Evolutionary conservation across 2,888 invertebrate genomes (phyloP).

Genomic region (Syritta pipiens): DNA sequence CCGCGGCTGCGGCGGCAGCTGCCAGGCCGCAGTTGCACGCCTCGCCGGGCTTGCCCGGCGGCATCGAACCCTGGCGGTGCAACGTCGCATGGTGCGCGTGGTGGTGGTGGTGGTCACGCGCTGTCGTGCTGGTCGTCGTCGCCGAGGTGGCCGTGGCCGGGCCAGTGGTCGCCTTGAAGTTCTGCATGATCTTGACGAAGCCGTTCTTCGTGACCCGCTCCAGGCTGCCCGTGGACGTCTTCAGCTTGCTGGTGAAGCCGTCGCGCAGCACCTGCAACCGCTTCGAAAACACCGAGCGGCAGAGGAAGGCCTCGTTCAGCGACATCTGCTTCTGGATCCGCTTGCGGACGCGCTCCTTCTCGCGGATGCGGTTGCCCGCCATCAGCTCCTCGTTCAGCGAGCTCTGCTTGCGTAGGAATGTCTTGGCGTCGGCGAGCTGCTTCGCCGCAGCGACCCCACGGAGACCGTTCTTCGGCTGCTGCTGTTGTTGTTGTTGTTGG

Average conservation of each 20-base stretch:
- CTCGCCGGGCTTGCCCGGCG: constrained; percentile 29
- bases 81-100: constrained; percentile 64
- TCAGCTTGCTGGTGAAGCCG: constrained; percentile 90
- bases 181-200: constrained; percentile 91
- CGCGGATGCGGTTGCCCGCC: constrained; percentile 90
- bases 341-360: constrained; percentile 89
- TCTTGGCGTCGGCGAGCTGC: constrained; percentile 75
- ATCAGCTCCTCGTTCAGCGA: constrained; percentile 94
- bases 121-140: constrained; percentile 73
- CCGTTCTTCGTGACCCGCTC: constrained; percentile 91
- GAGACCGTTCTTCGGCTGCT: constrained; percentile 26
- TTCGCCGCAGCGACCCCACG: constrained; percentile 35
- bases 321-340: constrained; percentile 95
- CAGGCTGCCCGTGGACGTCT: constrained; percentile 90
- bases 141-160: constrained; percentile 74
- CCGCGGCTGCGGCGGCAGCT: constrained; percentile 66
- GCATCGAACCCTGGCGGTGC: constrained; percentile 68
- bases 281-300: constrained; percentile 78
- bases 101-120: constrained; percentile 63
- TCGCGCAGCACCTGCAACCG: constrained; percentile 79
- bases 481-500: constrained; percentile 47
- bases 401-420: constrained; percentile 84
- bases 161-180: constrained; percentile 83
- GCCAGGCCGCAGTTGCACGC: constrained; percentile 71
- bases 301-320: constrained; percentile 91